A percentile compares a stretch with the other conserved stretches of the same genome.
These are phyloP conservation scores for Ommatoiulus sabulosus DNA, from an alignment of 2,888 invertebrate species.

Conservation along the genomic window DNA sequence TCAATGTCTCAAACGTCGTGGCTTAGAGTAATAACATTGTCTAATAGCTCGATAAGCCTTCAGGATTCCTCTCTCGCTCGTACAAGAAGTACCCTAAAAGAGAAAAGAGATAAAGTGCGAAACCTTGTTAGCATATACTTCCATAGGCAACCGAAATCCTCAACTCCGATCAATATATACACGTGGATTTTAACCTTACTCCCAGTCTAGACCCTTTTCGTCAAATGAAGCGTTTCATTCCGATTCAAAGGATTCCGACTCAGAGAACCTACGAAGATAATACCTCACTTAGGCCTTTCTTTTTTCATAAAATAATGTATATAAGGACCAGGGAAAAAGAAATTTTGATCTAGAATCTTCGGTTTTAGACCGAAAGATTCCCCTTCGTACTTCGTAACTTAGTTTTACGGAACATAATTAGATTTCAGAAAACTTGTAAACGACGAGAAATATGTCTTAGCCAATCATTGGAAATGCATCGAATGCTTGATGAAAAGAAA, in stretches of 20 bases:
- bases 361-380: no score
- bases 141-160: neutral
- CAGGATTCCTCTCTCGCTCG: slow-evolving; percentile 11
- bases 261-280: neutral
- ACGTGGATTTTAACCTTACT: slow-evolving; percentile 17
- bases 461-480: no score
- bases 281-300: neutral
- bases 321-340: neutral
- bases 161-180: slow-evolving; percentile 30
- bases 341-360: neutral
- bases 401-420: no score
- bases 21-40: slow-evolving; percentile 20
- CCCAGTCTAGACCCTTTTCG: neutral
- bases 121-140: slow-evolving; percentile 56
- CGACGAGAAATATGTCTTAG: no score
- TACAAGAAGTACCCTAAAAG: slow-evolving; percentile 23
- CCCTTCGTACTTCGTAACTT: no score
- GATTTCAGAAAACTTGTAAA: no score
- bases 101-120: slow-evolving; percentile 53
- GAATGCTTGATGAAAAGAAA: no score
- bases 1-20: slow-evolving; percentile 13
- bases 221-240: slow-evolving; percentile 27
- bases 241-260: neutral
- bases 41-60: slow-evolving; percentile 50
- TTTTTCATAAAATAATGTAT: neutral